Base-by-base conservation (phyloP, 2,888 invertebrate species). In the Ophioninae sp. region DNA sequence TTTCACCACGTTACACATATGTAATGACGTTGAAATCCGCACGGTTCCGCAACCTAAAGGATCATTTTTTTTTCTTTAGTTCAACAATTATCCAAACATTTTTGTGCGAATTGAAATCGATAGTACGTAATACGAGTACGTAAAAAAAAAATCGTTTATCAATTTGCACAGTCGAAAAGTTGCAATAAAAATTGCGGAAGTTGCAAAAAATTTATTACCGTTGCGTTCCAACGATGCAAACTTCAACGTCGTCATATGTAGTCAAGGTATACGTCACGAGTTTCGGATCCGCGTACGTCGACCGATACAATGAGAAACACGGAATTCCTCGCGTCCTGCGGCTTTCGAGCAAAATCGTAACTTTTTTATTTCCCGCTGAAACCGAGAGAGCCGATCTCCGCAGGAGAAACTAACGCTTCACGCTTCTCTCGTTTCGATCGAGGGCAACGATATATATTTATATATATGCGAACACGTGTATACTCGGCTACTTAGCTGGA, bases 341-440 rank as follows among this genome's bases (percentile, higher is more conserved):
- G 58, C 22, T 76, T 75, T 82, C 71, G 71, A 23, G 67, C 65
- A 44, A 81, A 79, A 76, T 76, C 63, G 65, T 72, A 56, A 76
- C 59, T 41, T 64, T 76, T 63, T 68, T 68, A n/a, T 37, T 61
- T 41, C 68, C 13, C 6, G 61, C 59, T 44, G 41, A 37, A 44
- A 72, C 39, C 41, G 51, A n/a, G 58, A 71, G 63, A 72, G 37
- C 59, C 7, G 80, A 80, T 74, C 76, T 67, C 30, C 20, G 72
- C 61, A 61, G 72, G 81, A 39, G 69, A 69, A 44, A 59, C 65
- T 17, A 69, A 17, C 77, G 41, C 59, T 68, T 44, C 30, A 56
- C 65, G 44, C 64, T 68, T 59, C 63, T 51, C 76, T 69, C 73
- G 10, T 44, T 39, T 20, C 30, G 37, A 64, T 74, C 37, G 64